Percentiles rank a stretch among this genome's conserved stretches.
These are phyloP conservation scores for Myotis daubentonii DNA, from an alignment of 2,797 vertebrate genomes.

Conservation along the genomic window DNA sequence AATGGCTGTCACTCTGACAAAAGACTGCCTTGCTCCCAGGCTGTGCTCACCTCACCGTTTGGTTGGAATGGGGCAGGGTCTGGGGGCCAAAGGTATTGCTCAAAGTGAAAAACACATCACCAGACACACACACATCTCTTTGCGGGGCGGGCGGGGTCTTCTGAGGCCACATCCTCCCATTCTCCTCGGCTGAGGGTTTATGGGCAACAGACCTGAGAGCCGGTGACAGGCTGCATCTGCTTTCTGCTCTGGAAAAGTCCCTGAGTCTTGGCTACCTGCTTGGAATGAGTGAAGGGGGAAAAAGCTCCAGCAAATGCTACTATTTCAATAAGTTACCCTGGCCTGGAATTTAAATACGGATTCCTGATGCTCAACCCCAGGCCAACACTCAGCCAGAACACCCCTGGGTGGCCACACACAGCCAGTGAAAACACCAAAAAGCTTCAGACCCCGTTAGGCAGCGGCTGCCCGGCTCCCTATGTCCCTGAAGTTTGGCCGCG, in stretches of 20 bases:
- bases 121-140: background rate
- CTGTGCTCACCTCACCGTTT: background rate
- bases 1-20: background rate
- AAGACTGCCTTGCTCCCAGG: background rate
- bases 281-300: background rate
- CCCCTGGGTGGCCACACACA: background rate
- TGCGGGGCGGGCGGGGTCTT: background rate
- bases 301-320: background rate
- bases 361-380: background rate
- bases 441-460: background rate
- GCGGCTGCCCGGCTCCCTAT: fast-evolving
- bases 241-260: background rate
- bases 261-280: background rate
- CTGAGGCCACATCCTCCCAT: background rate
- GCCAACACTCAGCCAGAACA: background rate
- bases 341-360: background rate
- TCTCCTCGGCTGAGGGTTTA: background rate
- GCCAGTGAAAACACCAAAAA: background rate
- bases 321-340: background rate
- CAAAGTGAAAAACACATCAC: background rate
- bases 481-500: background rate
- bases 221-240: background rate
- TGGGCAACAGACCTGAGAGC: background rate
- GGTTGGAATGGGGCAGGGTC: background rate
- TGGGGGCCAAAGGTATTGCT: background rate